Percentiles rank a stretch among this genome's conserved stretches.
Evolutionary conservation across 2,797 vertebrate species (phyloP).

Genomic region (Agapornis canus): DNA sequence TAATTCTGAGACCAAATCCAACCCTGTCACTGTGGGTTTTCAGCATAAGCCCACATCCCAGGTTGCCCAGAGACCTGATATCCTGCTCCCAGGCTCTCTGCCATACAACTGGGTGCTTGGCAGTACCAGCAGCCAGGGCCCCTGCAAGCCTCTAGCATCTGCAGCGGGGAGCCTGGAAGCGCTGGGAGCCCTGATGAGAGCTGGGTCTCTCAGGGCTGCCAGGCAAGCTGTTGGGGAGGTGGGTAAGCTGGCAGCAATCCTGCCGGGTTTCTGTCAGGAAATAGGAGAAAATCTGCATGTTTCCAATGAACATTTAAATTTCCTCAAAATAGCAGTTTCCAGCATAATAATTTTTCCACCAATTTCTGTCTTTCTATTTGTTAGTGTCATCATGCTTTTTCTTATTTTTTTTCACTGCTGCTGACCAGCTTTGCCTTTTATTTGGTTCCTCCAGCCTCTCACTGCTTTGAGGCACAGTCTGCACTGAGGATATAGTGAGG

Average conservation of each 20-base stretch:
- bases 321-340: neutral
- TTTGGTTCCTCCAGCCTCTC: neutral
- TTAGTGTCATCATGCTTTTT: neutral
- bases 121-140: neutral
- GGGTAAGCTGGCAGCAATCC: neutral
- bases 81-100: neutral
- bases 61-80: neutral
- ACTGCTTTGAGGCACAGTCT: neutral
- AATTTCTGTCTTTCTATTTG: neutral
- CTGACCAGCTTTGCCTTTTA: neutral
- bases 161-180: neutral
- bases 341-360: neutral
- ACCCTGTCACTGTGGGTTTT: neutral
- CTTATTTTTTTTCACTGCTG: neutral
- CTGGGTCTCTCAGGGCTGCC: neutral
- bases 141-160: neutral
- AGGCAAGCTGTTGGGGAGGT: slow-evolving; percentile 15
- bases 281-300: neutral
- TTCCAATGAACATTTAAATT: slow-evolving; percentile 6
- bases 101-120: neutral
- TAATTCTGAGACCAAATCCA: neutral
- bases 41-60: neutral
- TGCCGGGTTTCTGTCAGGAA: neutral
- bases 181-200: neutral
- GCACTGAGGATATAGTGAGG: neutral